Base-by-base conservation (phyloP, 2,888 invertebrate species). In the Drosophila formosana region DNA sequence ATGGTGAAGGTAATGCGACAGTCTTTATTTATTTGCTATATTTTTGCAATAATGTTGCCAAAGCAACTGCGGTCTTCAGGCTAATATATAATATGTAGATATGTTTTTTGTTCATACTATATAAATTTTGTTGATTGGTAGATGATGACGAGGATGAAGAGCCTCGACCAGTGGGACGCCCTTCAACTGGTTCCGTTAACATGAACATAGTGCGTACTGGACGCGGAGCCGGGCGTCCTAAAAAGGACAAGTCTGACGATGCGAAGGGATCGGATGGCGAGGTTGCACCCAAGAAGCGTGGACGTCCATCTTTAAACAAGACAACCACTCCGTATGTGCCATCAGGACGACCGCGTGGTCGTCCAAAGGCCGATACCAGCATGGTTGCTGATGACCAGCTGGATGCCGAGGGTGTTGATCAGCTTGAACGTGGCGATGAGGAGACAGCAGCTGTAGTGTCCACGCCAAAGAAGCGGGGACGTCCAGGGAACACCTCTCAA, bases 151-250 rank as follows among this genome's bases (percentile, higher is more conserved):
- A 82, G 7, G 80, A 87, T 2, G 82, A 76, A 1, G 84, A 81
- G 1, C 75, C 60, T 23, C 88, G 85, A n/a, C 75, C 89, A 0
- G 71, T 89, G 11, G 90, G 91, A n/a, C 88, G 90, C 0, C 91
- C 90, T 0, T 0, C 80, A 5, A 76, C 90, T 18, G 89, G 91
- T 8, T 83, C 83, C 7, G 69, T 86, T 2, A 87, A 79, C 34
- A 72, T 91, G 9, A 91, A 91, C 49, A 90, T 91, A 58, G 55
- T 49, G 5, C 75, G 78, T 11, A 83, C 90, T 7, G 90, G 90
- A 7, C 90, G 89, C 11, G 89, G 91, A 0, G 72, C 71, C 34
- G 90, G 90, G 0, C 88, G 90, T 1, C 90, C 90, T 2, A 90
- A 81, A 47, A 90, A 90, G 46, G 37, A 7, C 5, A 23, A 25